phyloP scores from a whole-genome alignment of 2,113 vertebrate species.

The Alligator mississippiensis region DNA sequence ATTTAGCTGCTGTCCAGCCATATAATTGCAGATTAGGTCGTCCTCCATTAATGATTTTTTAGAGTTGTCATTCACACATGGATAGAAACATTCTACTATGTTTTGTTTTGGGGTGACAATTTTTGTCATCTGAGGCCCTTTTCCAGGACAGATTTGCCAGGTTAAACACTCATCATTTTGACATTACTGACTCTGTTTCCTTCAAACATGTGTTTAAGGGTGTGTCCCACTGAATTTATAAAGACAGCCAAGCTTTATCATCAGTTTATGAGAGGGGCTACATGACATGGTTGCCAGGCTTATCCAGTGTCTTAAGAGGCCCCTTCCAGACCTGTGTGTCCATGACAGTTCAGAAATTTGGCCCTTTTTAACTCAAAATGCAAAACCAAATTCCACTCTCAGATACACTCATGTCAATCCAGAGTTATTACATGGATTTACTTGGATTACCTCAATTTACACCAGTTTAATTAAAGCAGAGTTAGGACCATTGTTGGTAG shows the following conservation, averaged over 20 bases:
- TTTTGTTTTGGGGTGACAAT: not conserved
- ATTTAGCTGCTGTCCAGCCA: accelerated
- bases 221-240: not conserved
- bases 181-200: not conserved
- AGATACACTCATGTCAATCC: not conserved
- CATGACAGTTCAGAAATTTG: not conserved
- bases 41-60: not conserved
- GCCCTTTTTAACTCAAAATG: not conserved
- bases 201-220: not conserved
- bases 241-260: not conserved
- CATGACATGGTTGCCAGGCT: no score
- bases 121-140: not conserved
- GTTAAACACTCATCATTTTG: not conserved
- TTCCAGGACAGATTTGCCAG: not conserved
- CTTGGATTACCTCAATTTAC: not conserved
- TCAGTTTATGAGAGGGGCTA: no score
- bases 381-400: not conserved
- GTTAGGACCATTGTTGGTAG: not conserved
- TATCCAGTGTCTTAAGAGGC: no score
- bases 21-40: not conserved
- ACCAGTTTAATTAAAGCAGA: not conserved
- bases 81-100: accelerated
- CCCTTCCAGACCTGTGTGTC: no score
- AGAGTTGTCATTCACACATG: not conserved
- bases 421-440: not conserved